These are phyloP conservation scores for Hycleus cichorii DNA, from an alignment of 1,140 invertebrate species.

Conservation along the genomic window DNA sequence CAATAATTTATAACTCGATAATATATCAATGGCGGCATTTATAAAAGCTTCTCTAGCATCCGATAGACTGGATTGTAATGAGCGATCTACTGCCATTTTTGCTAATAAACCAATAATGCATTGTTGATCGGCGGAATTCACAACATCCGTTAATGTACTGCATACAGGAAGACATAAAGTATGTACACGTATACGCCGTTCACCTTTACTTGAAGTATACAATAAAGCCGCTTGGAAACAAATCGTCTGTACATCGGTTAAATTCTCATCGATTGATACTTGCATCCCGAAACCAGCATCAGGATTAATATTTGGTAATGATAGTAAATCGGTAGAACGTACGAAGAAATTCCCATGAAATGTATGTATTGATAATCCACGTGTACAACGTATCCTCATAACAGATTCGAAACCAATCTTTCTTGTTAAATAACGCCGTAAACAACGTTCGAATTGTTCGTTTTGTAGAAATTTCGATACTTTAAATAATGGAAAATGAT, in stretches of 20 bases:
- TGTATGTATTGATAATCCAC: slow-evolving; percentile 89
- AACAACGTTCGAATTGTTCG: slow-evolving; percentile 67
- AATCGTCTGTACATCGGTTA: slow-evolving; percentile 78
- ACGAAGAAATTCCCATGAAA: slow-evolving; percentile 99
- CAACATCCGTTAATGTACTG: slow-evolving; percentile 73
- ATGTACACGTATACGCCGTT: slow-evolving; percentile 95
- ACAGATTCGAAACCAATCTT: slow-evolving; percentile 99
- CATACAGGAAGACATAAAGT: slow-evolving; percentile 91
- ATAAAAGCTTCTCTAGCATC: slow-evolving; percentile 95
- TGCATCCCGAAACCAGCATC: slow-evolving; percentile 98
- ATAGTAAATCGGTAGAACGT: slow-evolving; percentile 91
- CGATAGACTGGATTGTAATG: slow-evolving; percentile 71
- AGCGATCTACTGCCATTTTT: slow-evolving; percentile 97
- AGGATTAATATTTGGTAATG: slow-evolving; percentile 95
- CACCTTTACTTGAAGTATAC: slow-evolving; percentile 97
- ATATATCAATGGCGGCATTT: slow-evolving; percentile 87
- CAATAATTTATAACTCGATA: slow-evolving; percentile 74
- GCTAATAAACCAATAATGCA: slow-evolving; percentile 85
- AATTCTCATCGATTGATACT: slow-evolving; percentile 86
- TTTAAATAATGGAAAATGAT: slow-evolving; percentile 89
- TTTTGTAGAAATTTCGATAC: slow-evolving; percentile 60
- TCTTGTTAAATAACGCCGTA: slow-evolving; percentile 84
- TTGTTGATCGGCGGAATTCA: slow-evolving; percentile 91
- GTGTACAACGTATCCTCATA: slow-evolving; percentile 92
- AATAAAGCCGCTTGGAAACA: slow-evolving; percentile 97